Evolutionary conservation across 2,113 vertebrate genomes (phyloP).

Genomic region (Scatophagus argus): DNA sequence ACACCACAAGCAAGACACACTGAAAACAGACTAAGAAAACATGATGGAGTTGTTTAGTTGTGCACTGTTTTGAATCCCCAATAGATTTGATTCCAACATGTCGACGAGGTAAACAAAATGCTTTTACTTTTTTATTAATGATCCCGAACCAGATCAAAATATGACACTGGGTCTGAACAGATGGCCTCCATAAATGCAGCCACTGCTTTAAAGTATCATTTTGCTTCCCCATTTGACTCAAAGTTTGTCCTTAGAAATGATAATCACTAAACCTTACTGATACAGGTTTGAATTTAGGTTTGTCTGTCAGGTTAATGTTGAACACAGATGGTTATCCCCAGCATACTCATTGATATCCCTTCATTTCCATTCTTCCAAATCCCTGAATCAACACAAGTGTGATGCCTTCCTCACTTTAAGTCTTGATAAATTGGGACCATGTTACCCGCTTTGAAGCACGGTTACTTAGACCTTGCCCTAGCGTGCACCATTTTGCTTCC

Average conservation of each 20-base stretch:
- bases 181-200: not conserved
- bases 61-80: not conserved
- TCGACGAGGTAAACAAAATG: not conserved
- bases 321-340: not conserved
- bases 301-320: not conserved
- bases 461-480: not conserved
- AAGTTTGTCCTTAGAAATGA: not conserved
- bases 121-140: no score
- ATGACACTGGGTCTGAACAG: no score
- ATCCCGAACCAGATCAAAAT: no score
- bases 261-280: not conserved
- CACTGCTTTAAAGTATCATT: not conserved
- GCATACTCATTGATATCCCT: not conserved
- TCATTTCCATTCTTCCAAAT: not conserved
- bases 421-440: not conserved
- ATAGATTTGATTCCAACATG: no score
- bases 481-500: constrained; percentile 9
- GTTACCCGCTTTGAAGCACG: not conserved
- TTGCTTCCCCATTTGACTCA: not conserved
- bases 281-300: not conserved
- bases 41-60: not conserved
- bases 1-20: not conserved
- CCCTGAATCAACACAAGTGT: not conserved
- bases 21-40: not conserved
- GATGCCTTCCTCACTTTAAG: not conserved